Percentiles rank a stretch among this genome's conserved stretches.
Evolutionary conservation across 2,113 vertebrate genomes (phyloP).

Genomic region (Trinectes maculatus): DNA sequence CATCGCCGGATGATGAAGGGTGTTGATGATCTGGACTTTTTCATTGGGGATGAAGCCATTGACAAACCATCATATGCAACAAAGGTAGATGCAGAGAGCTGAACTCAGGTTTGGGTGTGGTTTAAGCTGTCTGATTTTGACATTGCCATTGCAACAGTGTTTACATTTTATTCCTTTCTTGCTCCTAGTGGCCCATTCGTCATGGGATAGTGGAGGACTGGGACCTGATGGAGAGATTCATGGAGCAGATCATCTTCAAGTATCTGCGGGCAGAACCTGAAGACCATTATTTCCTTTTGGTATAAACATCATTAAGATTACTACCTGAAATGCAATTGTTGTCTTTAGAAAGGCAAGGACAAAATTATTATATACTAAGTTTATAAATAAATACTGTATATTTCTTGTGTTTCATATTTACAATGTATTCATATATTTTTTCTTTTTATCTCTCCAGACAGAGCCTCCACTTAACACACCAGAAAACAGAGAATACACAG

Average conservation of each 20-base stretch:
- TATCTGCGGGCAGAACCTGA: conserved; percentile 98
- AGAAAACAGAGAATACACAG: conserved; percentile 98
- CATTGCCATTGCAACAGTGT: too few species aligned
- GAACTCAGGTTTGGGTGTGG: too few species aligned
- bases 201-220: conserved; percentile 99
- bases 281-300: conserved; percentile 98
- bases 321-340: background rate
- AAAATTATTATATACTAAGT: too few species aligned
- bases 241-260: conserved; percentile 99
- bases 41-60: conserved; percentile 99
- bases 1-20: conserved; percentile 98
- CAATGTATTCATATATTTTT: background rate
- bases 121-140: background rate
- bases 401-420: background rate
- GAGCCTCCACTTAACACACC: conserved; percentile 98
- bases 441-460: conserved; percentile 81
- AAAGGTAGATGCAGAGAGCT: conserved; percentile 81
- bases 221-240: conserved; percentile 99
- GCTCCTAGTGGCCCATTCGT: conserved; percentile 93
- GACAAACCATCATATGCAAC: conserved; percentile 98
- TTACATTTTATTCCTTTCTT: background rate
- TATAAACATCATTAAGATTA: conserved; percentile 66
- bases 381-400: background rate
- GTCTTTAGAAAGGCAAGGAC: too few species aligned
- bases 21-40: conserved; percentile 98